A percentile compares a stretch with the other conserved stretches of the same genome.
Conservation (phyloP, 2,797 vertebrate species). For the Leptoclinus maculatus region DNA sequence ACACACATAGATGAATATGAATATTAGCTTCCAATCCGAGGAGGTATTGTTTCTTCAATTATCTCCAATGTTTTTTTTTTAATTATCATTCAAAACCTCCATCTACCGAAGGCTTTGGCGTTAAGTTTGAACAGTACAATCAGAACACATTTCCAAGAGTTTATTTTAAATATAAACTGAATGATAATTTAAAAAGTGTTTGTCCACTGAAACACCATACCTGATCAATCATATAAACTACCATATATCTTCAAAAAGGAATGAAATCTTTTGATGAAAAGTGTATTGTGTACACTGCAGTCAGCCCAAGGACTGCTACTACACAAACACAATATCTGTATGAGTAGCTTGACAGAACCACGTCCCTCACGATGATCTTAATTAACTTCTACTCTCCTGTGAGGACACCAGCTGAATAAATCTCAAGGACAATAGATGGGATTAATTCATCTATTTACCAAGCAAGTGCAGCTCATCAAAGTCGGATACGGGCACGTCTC, state of each 20-base stretch:
- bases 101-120: neutral
- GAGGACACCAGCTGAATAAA: constrained; percentile 75
- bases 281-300: constrained; percentile 18
- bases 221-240: neutral
- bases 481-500: constrained; percentile 59
- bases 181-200: neutral
- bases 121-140: constrained; percentile 6
- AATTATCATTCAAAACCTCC: constrained; percentile 44
- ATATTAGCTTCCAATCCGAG: neutral
- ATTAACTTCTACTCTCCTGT: constrained; percentile 76
- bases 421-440: constrained; percentile 79
- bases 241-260: constrained; percentile 17
- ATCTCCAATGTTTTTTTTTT: constrained; percentile 33
- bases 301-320: constrained; percentile 41
- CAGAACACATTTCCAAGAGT: neutral
- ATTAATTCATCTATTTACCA: constrained; percentile 82
- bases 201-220: constrained; percentile 1
- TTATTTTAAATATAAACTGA: neutral
- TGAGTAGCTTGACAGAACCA: constrained; percentile 49
- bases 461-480: constrained; percentile 74
- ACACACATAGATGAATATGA: constrained; percentile 21
- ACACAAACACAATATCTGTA: constrained; percentile 49
- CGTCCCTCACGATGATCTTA: constrained; percentile 71
- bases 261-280: constrained; percentile 23
- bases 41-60: constrained; percentile 37